Evolutionary conservation across 2,888 invertebrate species (phyloP), one percentile per base, ranked within the genome.

Genomic region (Sesia apiformis): DNA sequence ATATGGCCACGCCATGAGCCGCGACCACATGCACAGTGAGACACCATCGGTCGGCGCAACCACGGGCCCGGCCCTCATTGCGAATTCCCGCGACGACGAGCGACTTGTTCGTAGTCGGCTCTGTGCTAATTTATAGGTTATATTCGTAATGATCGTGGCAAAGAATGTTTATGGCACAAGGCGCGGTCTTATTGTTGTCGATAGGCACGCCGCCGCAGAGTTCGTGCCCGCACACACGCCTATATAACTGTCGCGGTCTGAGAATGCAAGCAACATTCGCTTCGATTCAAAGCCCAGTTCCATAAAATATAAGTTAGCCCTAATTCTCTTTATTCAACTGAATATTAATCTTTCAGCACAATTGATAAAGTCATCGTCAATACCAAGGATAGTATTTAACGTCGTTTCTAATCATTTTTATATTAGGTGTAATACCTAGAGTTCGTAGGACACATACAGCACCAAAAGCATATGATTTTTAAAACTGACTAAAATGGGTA

Each of bases 131-230:
- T 87, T 88, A 85, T 84, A 84, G 83, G 81, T 84, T 82, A 86
- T 84, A 85, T 84, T 83, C 80, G 78, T 78, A 84, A 83, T 83
- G 80, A 84, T 83, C 80, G 82, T 73, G 76, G 76, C 82, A 80
- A 87, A 86, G 84, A 88, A 87, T 86, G 86, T 86, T 83, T 84
- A 84, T 82, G 76, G 79, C 76, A 71, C 75, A 77, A 81, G 87
- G 85, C 78, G 84, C 81, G 85, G 85, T 82, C 81, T 83, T 74
- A 87, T 86, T 87, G 85, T 87, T 83, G 79, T 78, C 74, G 76
- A 78, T 77, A 76, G 76, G 77, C 76, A 76, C 74, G 78, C 73
- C 72, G 56, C 56, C 58, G 66, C 64, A 64, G 59, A 61, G 70
- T 66, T 74, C 75, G 70, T 70, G 72, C 72, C 62, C 51, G 72